Evolutionary conservation across 2,113 vertebrate species (phyloP).

Genomic region (Delphinapterus leucas): DNA sequence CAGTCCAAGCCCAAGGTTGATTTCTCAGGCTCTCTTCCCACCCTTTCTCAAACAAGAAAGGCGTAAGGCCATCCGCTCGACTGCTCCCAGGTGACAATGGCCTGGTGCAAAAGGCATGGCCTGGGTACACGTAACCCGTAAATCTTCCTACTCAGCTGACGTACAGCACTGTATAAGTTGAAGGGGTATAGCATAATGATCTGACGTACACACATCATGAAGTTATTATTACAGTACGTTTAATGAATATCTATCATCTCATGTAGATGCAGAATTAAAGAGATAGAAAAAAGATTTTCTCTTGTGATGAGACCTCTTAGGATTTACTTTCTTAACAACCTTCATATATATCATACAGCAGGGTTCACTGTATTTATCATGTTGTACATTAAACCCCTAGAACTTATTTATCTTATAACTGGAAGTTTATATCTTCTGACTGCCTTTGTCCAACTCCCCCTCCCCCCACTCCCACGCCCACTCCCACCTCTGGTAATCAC

Average conservation of each 20-base stretch:
- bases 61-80: neutral
- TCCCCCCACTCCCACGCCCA: no score
- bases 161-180: neutral
- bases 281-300: neutral
- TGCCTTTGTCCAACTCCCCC: neutral
- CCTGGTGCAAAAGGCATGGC: neutral
- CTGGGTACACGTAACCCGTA: neutral
- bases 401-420: neutral
- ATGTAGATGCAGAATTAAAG: neutral
- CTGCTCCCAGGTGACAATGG: neutral
- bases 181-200: neutral
- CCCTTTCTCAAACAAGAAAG: neutral
- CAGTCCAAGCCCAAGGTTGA: neutral
- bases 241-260: neutral
- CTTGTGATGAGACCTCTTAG: neutral
- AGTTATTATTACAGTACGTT: neutral
- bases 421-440: neutral
- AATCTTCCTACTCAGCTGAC: neutral
- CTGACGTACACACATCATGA: neutral
- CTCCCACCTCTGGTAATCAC: neutral
- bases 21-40: neutral
- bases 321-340: neutral
- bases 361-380: neutral
- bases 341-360: neutral
- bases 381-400: neutral